Base-by-base conservation (phyloP, 1,140 invertebrate species). In the Caenorhabditis latens region DNA sequence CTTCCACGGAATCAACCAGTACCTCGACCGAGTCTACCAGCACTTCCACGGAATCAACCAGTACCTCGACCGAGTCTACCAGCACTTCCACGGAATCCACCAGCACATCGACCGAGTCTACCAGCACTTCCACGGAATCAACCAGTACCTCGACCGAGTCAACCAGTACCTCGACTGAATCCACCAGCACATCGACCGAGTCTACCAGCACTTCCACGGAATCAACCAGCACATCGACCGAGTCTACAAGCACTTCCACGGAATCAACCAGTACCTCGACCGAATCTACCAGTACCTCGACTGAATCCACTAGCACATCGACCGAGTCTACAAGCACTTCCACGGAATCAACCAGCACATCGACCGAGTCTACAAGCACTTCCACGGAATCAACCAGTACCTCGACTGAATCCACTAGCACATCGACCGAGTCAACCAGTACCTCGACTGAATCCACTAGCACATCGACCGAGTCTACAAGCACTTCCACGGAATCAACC, bases 81-180 rank as follows among this genome's bases (percentile, higher is more conserved):
- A 63, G 61, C 16, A 71, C 84, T 8, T 61, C 65, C 46, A 67
- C 84, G 19, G 24, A 57, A 16, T 53, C 84, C 9, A 84, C 84
- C 7, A 85, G 46, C 5, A 75, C 46, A 3, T 46, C 84, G 2
- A 67, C 65, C 4, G 43, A 57, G 5, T 61, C 61, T 0, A 67
- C 84, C 9, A 67, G 40, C 19, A 71, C 65, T 2, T 71, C 84
- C 3, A 71, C 58, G 19, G 46, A 57, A 40, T 50, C 84, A 0
- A 50, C 61, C 16, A 40, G 46, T 11, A 61, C 84, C 7, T 40
- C 84, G 32, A 67, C 84, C 16, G 58, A 57, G 46, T 48, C 61
- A 0, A 85, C 61, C n/a, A 67, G 58, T 53, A 65, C 84, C 16
- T 71, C 65, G 19, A 71, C 65, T 0, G 79, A 55, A n/a, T 58